Evolutionary conservation across 2,888 invertebrate genomes (phyloP).

Genomic region (Myathropa florea): DNA sequence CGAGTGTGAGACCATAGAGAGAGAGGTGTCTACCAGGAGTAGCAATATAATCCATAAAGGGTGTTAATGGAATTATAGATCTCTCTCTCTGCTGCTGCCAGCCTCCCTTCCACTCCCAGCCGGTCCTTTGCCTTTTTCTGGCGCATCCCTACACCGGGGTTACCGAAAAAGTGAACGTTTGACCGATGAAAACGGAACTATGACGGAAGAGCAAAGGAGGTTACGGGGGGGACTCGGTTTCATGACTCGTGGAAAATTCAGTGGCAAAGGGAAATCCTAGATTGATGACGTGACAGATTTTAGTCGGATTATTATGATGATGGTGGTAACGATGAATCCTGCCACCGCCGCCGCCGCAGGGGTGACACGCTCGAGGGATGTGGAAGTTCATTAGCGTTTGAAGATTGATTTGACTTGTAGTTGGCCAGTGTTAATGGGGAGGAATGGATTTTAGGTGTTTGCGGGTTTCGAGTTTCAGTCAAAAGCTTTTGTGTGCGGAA

Average conservation of each 20-base stretch:
- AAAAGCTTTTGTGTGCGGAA: background rate
- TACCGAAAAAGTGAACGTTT: conserved; percentile 20
- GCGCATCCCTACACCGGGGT: conserved; percentile 19
- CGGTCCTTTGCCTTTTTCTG: conserved; percentile 15
- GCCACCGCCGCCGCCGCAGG: background rate
- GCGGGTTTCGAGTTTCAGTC: background rate
- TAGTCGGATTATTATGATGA: conserved; percentile 61
- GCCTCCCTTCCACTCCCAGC: conserved; percentile 29
- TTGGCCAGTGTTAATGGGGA: conserved; percentile 6
- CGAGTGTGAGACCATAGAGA: conserved; percentile 12
- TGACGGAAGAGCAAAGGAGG: conserved; percentile 5
- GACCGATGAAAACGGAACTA: conserved; percentile 40
- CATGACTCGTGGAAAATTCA: conserved; percentile 67
- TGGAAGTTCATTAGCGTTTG: conserved; percentile 44
- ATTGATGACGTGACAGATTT: conserved; percentile 70
- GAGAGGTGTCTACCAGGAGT: conserved; percentile 36
- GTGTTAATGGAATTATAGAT: conserved; percentile 71
- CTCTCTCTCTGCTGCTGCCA: conserved; percentile 24
- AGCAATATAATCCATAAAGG: conserved; percentile 65
- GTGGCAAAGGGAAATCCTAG: conserved; percentile 65
- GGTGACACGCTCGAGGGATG: background rate
- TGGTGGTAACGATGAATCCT: conserved; percentile 8
- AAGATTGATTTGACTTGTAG: conserved; percentile 54
- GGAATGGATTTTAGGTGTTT: background rate
- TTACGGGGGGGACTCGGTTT: conserved; percentile 21